A percentile compares a stretch with the other conserved stretches of the same genome.
Evolutionary conservation across 2,113 vertebrate species (phyloP).

Genomic region (Thunnus maccoyii): DNA sequence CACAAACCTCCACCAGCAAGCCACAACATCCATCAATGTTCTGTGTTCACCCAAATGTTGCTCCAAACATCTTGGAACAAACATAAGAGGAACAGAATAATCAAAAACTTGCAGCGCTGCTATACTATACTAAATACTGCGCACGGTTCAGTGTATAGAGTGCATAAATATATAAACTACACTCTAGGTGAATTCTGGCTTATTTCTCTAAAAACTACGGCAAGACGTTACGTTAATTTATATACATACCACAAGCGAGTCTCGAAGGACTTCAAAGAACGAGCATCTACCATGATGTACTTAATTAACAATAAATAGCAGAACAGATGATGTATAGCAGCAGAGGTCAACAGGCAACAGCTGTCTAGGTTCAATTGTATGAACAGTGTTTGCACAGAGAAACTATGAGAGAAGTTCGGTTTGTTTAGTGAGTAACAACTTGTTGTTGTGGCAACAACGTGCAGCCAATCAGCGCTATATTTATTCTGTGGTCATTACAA

Average conservation of each 20-base stretch:
- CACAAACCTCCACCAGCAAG: conserved; percentile 36
- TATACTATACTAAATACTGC: background rate
- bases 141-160: background rate
- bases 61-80: conserved; percentile 53
- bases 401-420: background rate
- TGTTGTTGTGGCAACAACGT: background rate
- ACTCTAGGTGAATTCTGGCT: conserved; percentile 16
- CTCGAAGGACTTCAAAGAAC: background rate
- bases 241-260: too few species aligned
- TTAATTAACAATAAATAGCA: conserved; percentile 16
- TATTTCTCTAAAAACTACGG: conserved; percentile 17
- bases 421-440: background rate
- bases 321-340: conserved; percentile 27
- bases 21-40: conserved; percentile 66
- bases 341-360: conserved; percentile 22
- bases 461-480: background rate
- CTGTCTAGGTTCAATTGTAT: background rate
- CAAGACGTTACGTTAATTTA: too few species aligned
- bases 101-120: conserved; percentile 48
- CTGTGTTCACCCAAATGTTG: conserved; percentile 39
- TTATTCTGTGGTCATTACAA: background rate
- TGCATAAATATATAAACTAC: background rate
- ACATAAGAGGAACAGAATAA: conserved; percentile 44
- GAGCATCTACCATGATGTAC: background rate
- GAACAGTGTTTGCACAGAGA: background rate